Conservation (phyloP, 2,113 vertebrate genomes). For the Trachemys scripta region DNA sequence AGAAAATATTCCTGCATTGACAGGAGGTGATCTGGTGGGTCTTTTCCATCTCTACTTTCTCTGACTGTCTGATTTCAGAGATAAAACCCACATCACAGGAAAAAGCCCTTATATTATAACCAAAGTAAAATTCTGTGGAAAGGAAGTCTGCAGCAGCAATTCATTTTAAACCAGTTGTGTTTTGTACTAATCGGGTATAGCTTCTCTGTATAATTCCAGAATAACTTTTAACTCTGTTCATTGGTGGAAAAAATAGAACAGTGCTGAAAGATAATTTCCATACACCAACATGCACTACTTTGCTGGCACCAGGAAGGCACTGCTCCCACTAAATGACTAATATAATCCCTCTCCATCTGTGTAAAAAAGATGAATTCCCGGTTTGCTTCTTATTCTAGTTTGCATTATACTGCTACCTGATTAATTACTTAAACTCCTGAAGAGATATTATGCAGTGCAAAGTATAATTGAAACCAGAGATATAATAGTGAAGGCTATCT, state of each 20-base stretch:
- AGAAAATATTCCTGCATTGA: conserved; percentile 27
- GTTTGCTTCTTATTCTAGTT: conserved; percentile 46
- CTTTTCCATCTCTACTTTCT: conserved; percentile 53
- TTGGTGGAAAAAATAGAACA: conserved; percentile 53
- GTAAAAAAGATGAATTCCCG: conserved; percentile 35
- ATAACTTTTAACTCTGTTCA: conserved; percentile 52
- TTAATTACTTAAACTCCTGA: conserved; percentile 58
- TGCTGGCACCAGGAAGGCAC: conserved; percentile 27
- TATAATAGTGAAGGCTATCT: conserved; percentile 36
- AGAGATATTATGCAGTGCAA: conserved; percentile 39
- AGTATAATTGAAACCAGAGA: conserved; percentile 68
- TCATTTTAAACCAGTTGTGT: conserved; percentile 68
- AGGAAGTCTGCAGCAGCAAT: conserved; percentile 47
- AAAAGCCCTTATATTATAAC: conserved; percentile 27
- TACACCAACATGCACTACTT: conserved; percentile 29
- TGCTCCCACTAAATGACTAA: conserved; percentile 40
- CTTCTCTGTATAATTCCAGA: conserved; percentile 54
- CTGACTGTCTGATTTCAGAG: conserved; percentile 38
- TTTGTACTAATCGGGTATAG: conserved; percentile 56
- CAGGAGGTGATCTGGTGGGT: conserved; percentile 8
- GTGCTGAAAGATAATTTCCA: conserved; percentile 44
- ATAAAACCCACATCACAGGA: conserved; percentile 26
- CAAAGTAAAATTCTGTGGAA: conserved; percentile 53
- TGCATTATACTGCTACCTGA: conserved; percentile 44
- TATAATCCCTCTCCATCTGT: conserved; percentile 46